Conservation (phyloP, 2,888 invertebrate genomes). For the Lithophane ornitopus region DNA sequence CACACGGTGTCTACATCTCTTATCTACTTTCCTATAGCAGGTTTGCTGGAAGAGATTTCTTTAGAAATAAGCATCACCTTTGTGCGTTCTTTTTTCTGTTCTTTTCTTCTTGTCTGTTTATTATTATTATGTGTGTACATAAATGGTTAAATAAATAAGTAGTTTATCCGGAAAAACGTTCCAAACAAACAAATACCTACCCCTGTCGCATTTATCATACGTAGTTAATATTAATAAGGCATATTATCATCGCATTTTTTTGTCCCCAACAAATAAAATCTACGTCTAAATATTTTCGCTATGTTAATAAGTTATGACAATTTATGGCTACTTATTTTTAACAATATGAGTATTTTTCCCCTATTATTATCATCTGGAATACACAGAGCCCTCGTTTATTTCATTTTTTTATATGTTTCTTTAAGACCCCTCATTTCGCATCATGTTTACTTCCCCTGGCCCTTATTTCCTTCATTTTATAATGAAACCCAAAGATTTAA, state of each 20-base stretch:
- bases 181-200: background rate
- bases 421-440: slow-evolving; percentile 30
- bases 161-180: background rate
- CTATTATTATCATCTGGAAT: slow-evolving; percentile 32
- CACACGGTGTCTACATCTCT: too few relatives aligned
- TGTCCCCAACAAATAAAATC: slow-evolving; percentile 34
- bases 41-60: too few relatives aligned
- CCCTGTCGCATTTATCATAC: slow-evolving; percentile 13
- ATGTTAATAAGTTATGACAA: slow-evolving; percentile 47
- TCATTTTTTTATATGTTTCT: slow-evolving; percentile 24
- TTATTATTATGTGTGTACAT: too few relatives aligned
- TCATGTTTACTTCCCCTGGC: slow-evolving; percentile 19
- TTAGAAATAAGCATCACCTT: too few relatives aligned
- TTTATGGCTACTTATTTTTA: slow-evolving; percentile 49
- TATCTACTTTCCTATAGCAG: too few relatives aligned
- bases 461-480: slow-evolving; percentile 22
- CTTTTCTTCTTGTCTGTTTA: too few relatives aligned
- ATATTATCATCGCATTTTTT: slow-evolving; percentile 13
- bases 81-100: too few relatives aligned
- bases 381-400: slow-evolving; percentile 28
- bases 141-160: too few relatives aligned
- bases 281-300: slow-evolving; percentile 35
- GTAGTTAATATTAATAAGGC: slow-evolving; percentile 22
- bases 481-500: slow-evolving; percentile 18
- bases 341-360: slow-evolving; percentile 36